Base-by-base conservation (phyloP, 2,797 vertebrate species). In the Eremophila alpestris region DNA sequence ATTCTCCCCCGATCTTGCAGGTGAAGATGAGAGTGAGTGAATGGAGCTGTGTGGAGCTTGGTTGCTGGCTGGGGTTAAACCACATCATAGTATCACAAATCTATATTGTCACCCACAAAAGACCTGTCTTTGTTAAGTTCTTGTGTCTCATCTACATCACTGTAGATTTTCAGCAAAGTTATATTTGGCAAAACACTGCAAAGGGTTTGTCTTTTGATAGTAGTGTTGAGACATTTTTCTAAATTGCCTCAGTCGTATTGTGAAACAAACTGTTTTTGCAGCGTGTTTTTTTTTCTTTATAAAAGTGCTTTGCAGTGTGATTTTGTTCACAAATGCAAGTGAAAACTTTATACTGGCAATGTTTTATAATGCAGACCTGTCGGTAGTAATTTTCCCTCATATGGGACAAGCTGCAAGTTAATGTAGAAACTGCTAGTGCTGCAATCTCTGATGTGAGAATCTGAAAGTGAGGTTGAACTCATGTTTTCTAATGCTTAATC, bases 1-100 rank as follows among this genome's bases (percentile, higher is more conserved):
- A 34, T 46, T 64, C 18, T 34, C 24, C 9, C 10, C 7, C 4
- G 0, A 0, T 16, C 18, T 29, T 26, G 13, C 9, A 41, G 45
- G 21, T 32, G 22, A 7, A 29, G 20, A 60, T 29, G 48, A 17
- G 41, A 69, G 8, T 10, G 17, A 48, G 29, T 11, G 56, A 48
- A 23, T 18, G 45, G n/a, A n/a, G 17, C 29, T 63, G 15, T 20
- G 16, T 20, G 9, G 40, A 23, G 23, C 16, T 54, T 78, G 45
- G 13, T 23, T 58, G 26, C 18, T 65, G 11, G 6, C 40, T 65
- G 23, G 27, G 22, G 32, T 69, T 48, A 54, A 73, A 43, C 5
- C 22, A 24, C 7, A 32, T 3, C 26, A 36, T 1, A 10, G 16
- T 17, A 67, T 23, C 38, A 24, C 38, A 69, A 9, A 59, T 13